Base-by-base conservation (phyloP, 2,797 vertebrate species). In the Graptemys geographica region DNA sequence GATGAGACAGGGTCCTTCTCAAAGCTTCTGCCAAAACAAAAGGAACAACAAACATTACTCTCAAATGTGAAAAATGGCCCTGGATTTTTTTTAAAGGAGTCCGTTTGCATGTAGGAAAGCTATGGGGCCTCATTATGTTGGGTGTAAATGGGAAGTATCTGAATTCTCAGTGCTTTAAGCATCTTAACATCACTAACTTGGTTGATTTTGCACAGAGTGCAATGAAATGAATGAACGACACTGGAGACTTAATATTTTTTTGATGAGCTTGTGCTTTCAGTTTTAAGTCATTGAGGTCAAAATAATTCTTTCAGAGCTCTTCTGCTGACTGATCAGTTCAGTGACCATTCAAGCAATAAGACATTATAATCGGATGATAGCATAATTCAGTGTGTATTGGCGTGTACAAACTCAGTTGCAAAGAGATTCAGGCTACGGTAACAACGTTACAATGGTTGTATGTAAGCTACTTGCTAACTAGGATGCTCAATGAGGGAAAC, bases 21-120 rank as follows among this genome's bases (percentile, higher is more conserved):
- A 69, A 3, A 87, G 21, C 82, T 94, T 94, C 59, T 86, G 33
- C 4, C 2, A 82, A 81, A 97, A 37, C 25, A 0, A 76, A 90
- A 44, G 12, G 18, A 3, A 82, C 72, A 55, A 78, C 1, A 82
- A 79, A 52, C 10, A 13, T 0, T 55, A 19, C 18, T 23, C 51
- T 65, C 25, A 79, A 80, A 11, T 88, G 19, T 81, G 37, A n/a
- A 3, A 84, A 79, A 21, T 11, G 27, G 47, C 82, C 31, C 0
- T n/a, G 16, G 9, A 33, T 76, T 8, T 65, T 86, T 31, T 81
- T 90, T 90, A 52, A 88, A 1, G 79, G 52, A 51, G 44, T 23
- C 0, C 57, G 2, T 92, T 18, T 87, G 19, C 55, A 76, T 76
- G 10, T 82, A 5, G 1, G 79, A 11, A 59, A 72, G 11, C 51